A percentile compares a stretch with the other conserved stretches of the same genome.
These are phyloP conservation scores for Epiblema foenella DNA, from an alignment of 2,888 invertebrate species.

Conservation along the genomic window DNA sequence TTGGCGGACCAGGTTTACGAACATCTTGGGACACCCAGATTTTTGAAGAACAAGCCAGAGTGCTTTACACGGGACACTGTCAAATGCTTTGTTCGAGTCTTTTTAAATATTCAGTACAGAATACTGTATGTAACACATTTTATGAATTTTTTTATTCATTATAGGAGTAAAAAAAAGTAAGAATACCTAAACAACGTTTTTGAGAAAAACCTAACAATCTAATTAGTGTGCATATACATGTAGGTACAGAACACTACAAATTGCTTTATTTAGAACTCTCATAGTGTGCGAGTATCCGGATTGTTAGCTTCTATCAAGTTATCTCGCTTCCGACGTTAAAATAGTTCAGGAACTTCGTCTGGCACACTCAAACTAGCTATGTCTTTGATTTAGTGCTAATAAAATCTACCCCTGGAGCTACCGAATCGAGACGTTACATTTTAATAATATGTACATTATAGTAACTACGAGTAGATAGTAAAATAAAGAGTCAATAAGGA, in stretches of 20 bases:
- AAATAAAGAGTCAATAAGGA: no score
- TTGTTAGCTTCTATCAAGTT: conserved; percentile 20
- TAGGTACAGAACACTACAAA: neutral
- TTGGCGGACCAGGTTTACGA: no score
- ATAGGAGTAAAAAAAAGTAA: no score
- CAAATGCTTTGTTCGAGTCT: no score
- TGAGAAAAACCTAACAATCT: no score
- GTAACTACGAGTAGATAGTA: neutral
- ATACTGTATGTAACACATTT: no score
- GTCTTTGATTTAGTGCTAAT: neutral
- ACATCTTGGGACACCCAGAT: no score
- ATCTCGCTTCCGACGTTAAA: conserved; percentile 18
- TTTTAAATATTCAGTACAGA: no score
- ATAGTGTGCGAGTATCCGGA: conserved; percentile 10
- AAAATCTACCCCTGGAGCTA: neutral
- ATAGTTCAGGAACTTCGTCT: conserved; percentile 17
- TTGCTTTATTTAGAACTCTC: neutral
- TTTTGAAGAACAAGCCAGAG: no score
- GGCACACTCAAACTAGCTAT: neutral
- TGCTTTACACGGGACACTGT: no score
- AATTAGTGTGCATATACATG: neutral
- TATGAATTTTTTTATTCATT: no score
- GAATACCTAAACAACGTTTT: no score
- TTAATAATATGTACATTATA: neutral
- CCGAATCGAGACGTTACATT: neutral